Conservation (phyloP, 2,797 vertebrate genomes). For the Eospalax fontanierii region DNA sequence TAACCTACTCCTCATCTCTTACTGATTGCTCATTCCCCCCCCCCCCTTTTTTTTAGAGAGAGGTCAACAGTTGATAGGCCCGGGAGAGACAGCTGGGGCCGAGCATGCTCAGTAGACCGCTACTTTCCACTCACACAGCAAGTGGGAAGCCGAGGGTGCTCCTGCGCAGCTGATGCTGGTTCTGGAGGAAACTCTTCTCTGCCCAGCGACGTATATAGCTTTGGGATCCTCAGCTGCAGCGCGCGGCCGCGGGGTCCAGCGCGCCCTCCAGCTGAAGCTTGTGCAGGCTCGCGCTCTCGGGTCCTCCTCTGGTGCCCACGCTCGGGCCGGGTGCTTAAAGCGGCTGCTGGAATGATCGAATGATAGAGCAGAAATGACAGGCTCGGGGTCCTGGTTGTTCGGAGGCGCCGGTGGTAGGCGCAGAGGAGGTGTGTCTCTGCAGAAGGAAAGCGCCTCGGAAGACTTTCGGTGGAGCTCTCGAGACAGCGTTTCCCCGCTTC, state of each 20-base stretch:
- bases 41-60: no score
- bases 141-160: background rate
- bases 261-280: background rate
- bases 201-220: accelerated
- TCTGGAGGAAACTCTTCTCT: conserved; percentile 24
- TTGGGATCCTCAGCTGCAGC: background rate
- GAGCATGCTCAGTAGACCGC: conserved; percentile 80
- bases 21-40: no score
- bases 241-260: background rate
- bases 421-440: background rate
- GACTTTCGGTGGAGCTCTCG: background rate
- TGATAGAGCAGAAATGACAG: conserved; percentile 16
- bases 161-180: background rate
- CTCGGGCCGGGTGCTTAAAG: background rate
- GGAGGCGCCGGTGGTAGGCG: background rate
- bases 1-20: no score
- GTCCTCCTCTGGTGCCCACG: background rate
- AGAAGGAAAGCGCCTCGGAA: background rate
- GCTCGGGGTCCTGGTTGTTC: background rate
- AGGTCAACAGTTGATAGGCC: background rate
- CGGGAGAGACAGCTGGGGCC: background rate
- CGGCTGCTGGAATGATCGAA: background rate
- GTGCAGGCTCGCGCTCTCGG: background rate
- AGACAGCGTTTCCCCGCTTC: background rate
- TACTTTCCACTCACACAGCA: background rate